Percentiles rank a stretch among this genome's conserved stretches.
Conservation (phyloP, 2,113 vertebrate genomes). For the Pionites leucogaster region DNA sequence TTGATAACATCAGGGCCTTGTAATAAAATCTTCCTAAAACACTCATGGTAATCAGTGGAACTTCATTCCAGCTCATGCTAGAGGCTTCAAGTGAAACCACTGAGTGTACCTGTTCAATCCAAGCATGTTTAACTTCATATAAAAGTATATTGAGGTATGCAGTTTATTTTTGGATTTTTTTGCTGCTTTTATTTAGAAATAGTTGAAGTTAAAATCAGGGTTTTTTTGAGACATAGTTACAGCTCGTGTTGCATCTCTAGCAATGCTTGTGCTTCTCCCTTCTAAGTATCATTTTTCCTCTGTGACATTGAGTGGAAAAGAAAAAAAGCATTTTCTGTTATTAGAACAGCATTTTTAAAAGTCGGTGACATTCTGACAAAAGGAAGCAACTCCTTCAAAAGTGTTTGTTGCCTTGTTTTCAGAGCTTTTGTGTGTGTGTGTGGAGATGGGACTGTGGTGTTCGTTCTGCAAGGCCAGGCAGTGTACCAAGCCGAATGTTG, state of each 20-base stretch:
- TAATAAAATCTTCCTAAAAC: neutral
- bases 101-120: neutral
- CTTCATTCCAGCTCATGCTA: neutral
- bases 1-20: neutral
- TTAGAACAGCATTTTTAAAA: neutral
- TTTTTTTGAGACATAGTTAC: neutral
- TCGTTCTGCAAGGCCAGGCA: neutral
- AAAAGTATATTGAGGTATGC: neutral
- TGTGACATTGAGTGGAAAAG: neutral
- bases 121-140: neutral
- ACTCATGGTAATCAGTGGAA: accelerated
- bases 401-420: neutral
- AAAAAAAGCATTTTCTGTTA: neutral
- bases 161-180: neutral
- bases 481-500: neutral
- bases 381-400: neutral
- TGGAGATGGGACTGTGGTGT: neutral
- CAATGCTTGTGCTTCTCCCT: neutral
- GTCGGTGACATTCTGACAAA: neutral
- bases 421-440: neutral
- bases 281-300: neutral
- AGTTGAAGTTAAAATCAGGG: neutral
- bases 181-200: neutral
- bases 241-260: neutral
- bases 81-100: neutral